Base-by-base conservation (phyloP, 2,113 vertebrate species). In the Sapajus apella region DNA sequence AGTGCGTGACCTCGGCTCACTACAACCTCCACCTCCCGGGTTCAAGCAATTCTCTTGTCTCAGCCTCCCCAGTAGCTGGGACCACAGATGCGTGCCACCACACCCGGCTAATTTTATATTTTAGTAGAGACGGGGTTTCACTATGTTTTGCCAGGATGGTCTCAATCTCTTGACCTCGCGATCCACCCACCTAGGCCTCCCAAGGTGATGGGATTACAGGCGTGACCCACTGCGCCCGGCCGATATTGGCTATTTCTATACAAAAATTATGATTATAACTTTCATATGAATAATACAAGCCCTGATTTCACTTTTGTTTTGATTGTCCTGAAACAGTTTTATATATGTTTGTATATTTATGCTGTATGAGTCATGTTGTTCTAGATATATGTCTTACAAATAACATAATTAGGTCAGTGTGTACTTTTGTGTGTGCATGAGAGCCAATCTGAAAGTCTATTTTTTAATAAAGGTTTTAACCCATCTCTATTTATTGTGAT, bases 381-480 rank as follows among this genome's bases (percentile, higher is more conserved):
- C 73, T 52, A 23, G 35, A 47, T 93, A 23, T 43, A 72, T 45
- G 8, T 50, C 68, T 90, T 90, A 32, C 6, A 87, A 56, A 79
- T 90, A 76, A 23, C 27, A 79, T 9, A 87, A n/a, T 66, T 73
- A 94, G 50, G n/a, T 79, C 13, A 89, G 1, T 86, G 2, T 76
- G 5, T 90, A 35, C 17, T 23, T 55, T 68, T 32, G 8, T 82
- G 7, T 68, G 37, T 81, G 10, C 23, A 50, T 92, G 17, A 97
- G 30, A 89, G 32, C 88, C 35, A 94, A 50, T 76, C 47, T 94
- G 43, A 81, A 13, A 66, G 17, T 58, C 25, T 96, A 7, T 83
- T 25, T 77, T 52, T 86, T 91, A 88, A 79, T 83, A 89, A 87
- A 79, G 14, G 94, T 27, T 90, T 87, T 68, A 95, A 90, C 1